These are phyloP conservation scores for Periophthalmodon schlosseri DNA, from an alignment of 2,113 vertebrate genomes.

Conservation along the genomic window DNA sequence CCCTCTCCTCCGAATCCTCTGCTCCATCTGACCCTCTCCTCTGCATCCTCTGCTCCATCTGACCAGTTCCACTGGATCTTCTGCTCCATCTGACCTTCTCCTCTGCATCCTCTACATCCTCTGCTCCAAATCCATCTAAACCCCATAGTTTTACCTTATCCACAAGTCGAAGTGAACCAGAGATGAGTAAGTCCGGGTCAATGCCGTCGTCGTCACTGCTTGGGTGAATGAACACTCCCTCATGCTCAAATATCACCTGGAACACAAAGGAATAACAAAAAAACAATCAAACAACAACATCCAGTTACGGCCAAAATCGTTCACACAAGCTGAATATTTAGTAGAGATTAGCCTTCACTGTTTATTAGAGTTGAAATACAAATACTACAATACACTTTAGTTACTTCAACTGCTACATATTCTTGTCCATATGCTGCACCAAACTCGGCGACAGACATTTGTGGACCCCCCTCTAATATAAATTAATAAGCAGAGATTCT, in stretches of 20 bases:
- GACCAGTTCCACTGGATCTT: too few species aligned
- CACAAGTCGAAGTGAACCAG: constrained; percentile 85
- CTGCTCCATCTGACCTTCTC: too few species aligned
- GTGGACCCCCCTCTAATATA: too few species aligned
- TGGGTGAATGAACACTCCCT: constrained; percentile 92
- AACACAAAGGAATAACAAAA: background rate
- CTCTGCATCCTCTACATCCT: background rate
- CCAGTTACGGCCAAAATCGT: background rate
- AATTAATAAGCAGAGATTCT: too few species aligned
- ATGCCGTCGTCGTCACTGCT: constrained; percentile 78
- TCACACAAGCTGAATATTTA: background rate
- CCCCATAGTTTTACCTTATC: constrained; percentile 82
- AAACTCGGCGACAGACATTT: too few species aligned
- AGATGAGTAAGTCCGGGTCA: constrained; percentile 86
- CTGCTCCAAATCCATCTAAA: background rate
- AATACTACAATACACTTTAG: too few species aligned
- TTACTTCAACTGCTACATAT: too few species aligned
- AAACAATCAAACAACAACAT: background rate
- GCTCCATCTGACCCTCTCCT: too few species aligned
- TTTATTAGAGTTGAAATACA: background rate
- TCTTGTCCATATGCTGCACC: too few species aligned
- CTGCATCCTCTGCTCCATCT: too few species aligned
- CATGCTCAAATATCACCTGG: constrained; percentile 90
- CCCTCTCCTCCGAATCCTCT: too few species aligned
- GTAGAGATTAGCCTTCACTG: too few species aligned